Evolutionary conservation across 2,113 vertebrate genomes (phyloP), one percentile per base, ranked within the genome.

Genomic region (Xiphorhynchus elegans): DNA sequence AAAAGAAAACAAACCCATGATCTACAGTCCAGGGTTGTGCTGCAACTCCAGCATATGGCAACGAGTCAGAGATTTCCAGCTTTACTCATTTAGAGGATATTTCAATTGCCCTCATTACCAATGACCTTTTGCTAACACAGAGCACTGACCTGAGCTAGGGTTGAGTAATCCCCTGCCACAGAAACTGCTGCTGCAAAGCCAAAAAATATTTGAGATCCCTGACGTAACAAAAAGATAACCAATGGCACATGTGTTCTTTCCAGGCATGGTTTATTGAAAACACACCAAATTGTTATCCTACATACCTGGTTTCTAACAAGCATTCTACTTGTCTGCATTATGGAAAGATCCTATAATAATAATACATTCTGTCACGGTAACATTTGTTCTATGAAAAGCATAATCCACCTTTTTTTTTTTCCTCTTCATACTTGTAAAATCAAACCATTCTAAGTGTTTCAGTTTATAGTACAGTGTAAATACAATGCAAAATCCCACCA

Each of bases 261-360:
- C 98, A 99, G 99, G 98, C 98, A 99, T 98, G 98, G 97, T 99
- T 99, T 99, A 99, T 99, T 99, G 98, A 99, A 99, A 99, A 99
- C 98, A 99, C 98, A 99, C 98, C 99, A 99, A 99, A 98, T 98
- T 97, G 98, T 98, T 98, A 98, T 97, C 98, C 98, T 99, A 99
- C 98, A 99, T 98, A 99, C 98, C 98, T 98, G 98, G 98, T 97
- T 98, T 98, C 98, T 98, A 98, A 99, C 98, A 99, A 99, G 98
- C 98, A 97, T 98, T 98, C 98, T 98, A 98, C 98, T 98, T 98
- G 98, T 98, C 98, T 98, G 98, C 98, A 97, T 99, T 99, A 99
- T 98, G 99, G 98, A 98, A 99, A 99, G 98, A 96, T 97, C 96
- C 97, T 97, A 98, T 95, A 98, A 98, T 97, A 98, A 98, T 98